phyloP scores from a whole-genome alignment of 1,140 invertebrate species.

The Neotoxoptera formosana region DNA sequence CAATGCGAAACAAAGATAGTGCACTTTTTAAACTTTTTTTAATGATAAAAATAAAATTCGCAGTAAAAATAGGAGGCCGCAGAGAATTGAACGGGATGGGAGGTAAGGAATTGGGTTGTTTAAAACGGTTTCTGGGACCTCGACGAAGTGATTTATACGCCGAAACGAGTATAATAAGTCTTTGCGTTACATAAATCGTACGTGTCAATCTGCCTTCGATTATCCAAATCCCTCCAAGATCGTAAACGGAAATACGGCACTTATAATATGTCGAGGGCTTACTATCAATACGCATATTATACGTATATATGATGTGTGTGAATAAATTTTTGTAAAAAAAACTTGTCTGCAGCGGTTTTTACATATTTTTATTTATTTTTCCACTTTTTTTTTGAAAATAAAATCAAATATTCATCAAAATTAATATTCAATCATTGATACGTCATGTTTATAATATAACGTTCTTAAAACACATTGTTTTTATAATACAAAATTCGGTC shows the following conservation, averaged over 20 bases:
- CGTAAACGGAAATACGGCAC: not conserved
- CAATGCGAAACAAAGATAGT: not conserved
- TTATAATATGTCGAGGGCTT: not conserved
- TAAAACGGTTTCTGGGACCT: not conserved
- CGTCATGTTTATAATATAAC: not conserved
- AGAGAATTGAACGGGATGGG: not conserved
- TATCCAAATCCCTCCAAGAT: conserved; percentile 6
- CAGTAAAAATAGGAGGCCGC: not conserved
- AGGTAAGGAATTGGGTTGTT: not conserved
- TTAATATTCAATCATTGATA: not conserved
- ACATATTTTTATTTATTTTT: not conserved
- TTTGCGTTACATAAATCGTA: conserved; percentile 20
- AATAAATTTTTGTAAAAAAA: not conserved
- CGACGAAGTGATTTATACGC: not conserved
- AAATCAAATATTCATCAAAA: not conserved
- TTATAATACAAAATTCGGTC: too few relatives aligned
- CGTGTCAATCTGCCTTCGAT: conserved; percentile 19
- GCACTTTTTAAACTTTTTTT: not conserved
- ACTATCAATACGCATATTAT: not conserved
- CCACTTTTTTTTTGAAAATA: not conserved
- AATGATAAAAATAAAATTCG: not conserved
- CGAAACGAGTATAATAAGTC: not conserved
- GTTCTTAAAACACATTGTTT: not conserved
- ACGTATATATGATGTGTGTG: not conserved
- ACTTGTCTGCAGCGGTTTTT: not conserved